phyloP scores from a whole-genome alignment of 2,797 vertebrate species.

The Sebastes matsubarae region DNA sequence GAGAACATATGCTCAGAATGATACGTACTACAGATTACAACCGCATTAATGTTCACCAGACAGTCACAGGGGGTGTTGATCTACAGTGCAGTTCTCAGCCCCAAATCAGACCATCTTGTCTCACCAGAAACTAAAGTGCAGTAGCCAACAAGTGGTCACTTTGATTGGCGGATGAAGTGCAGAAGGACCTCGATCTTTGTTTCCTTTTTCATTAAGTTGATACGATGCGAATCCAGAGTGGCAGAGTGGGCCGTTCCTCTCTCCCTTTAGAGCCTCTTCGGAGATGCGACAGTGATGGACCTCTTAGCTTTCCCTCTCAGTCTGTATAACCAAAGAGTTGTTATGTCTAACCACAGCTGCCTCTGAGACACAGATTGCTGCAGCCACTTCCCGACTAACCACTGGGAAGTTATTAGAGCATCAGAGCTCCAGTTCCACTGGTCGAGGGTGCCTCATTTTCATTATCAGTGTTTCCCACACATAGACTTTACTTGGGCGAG shows the following conservation, averaged over 20 bases:
- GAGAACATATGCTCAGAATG: too few species aligned
- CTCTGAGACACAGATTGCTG: background rate
- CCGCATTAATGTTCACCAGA: too few species aligned
- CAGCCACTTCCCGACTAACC: background rate
- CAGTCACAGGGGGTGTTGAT: too few species aligned
- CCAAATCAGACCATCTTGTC: too few species aligned
- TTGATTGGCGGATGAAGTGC: background rate
- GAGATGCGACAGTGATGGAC: background rate
- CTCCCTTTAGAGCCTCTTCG: background rate
- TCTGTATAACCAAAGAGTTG: background rate
- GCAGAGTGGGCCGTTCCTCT: background rate
- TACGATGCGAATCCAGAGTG: background rate
- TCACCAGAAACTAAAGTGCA: background rate
- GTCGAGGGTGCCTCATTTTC: background rate
- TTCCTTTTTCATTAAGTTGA: background rate
- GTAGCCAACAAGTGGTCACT: background rate
- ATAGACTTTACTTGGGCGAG: too few species aligned
- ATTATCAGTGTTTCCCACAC: background rate
- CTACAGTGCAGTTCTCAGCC: background rate
- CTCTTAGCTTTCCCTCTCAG: background rate
- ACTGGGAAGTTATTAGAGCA: background rate
- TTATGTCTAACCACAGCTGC: too few species aligned
- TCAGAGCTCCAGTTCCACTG: background rate
- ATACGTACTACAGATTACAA: too few species aligned
- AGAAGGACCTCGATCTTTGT: background rate